These are phyloP conservation scores for Dermochelys coriacea DNA, from an alignment of 2,797 vertebrate species.

Conservation along the genomic window DNA sequence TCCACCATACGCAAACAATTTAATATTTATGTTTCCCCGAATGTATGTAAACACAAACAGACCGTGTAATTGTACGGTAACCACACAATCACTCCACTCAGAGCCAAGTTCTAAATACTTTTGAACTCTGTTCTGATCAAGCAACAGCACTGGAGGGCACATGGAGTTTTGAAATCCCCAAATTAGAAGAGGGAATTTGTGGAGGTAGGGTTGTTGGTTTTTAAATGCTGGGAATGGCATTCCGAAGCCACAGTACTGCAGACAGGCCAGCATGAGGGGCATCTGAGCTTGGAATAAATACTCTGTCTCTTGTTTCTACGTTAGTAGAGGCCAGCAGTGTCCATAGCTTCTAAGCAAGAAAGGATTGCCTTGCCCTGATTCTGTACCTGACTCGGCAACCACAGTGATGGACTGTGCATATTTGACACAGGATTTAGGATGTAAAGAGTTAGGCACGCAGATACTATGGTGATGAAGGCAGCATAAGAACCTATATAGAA, in stretches of 20 bases:
- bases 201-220: neutral
- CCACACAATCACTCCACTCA: neutral
- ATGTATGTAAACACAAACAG: neutral
- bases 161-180: rapidly evolving
- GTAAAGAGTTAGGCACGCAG: neutral
- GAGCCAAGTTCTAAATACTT: neutral
- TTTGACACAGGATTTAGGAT: neutral
- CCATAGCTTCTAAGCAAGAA: neutral
- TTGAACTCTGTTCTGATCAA: neutral
- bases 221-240: neutral
- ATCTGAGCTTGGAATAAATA: neutral
- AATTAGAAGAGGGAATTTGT: neutral
- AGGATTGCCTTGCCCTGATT: neutral
- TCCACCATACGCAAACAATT: neutral
- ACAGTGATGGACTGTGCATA: neutral
- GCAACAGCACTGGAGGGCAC: neutral
- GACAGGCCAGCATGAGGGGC: neutral
- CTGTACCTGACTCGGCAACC: neutral
- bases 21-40: neutral
- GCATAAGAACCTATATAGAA: neutral
- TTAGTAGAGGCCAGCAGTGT: neutral
- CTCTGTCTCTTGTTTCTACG: neutral
- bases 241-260: neutral
- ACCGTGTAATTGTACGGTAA: neutral
- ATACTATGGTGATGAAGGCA: neutral